Evolutionary conservation across 2,113 vertebrate species (phyloP).

Genomic region (Microcebus jonahi): DNA sequence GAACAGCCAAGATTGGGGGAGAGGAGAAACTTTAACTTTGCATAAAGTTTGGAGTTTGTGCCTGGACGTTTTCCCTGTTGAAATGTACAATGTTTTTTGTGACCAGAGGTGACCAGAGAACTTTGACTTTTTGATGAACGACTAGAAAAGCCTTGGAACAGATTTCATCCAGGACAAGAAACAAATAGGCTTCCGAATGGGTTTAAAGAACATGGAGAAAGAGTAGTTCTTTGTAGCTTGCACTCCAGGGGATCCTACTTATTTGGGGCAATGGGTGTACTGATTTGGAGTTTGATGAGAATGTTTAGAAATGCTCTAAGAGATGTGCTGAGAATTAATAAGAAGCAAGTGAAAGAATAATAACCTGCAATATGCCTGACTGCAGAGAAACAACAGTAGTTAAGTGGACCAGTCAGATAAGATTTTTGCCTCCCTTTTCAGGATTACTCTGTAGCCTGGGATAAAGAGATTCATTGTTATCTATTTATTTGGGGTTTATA

Average conservation of each 20-base stretch:
- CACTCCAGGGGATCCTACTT: not conserved
- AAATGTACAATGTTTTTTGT: not conserved
- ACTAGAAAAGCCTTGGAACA: not conserved
- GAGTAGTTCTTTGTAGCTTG: not conserved
- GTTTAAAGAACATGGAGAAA: not conserved
- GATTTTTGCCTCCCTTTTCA: not conserved
- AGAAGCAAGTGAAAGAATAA: not conserved
- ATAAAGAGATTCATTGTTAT: not conserved
- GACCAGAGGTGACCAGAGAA: not conserved
- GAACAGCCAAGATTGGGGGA: not conserved
- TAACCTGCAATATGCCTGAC: not conserved
- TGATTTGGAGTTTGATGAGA: not conserved
- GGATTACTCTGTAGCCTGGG: not conserved
- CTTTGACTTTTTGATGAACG: not conserved
- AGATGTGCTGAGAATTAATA: conserved; percentile 21
- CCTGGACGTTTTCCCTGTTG: not conserved
- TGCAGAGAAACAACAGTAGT: not conserved
- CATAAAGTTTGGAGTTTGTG: not conserved
- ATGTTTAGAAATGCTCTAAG: conserved; percentile 9
- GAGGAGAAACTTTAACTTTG: not conserved
- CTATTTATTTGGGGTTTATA: not conserved
- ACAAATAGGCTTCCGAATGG: not conserved
- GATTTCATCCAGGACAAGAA: not conserved
- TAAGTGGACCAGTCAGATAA: not conserved
- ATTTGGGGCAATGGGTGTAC: not conserved